These are phyloP conservation scores for Trinorchestia longiramus DNA, from an alignment of 1,140 invertebrate genomes.

Conservation along the genomic window DNA sequence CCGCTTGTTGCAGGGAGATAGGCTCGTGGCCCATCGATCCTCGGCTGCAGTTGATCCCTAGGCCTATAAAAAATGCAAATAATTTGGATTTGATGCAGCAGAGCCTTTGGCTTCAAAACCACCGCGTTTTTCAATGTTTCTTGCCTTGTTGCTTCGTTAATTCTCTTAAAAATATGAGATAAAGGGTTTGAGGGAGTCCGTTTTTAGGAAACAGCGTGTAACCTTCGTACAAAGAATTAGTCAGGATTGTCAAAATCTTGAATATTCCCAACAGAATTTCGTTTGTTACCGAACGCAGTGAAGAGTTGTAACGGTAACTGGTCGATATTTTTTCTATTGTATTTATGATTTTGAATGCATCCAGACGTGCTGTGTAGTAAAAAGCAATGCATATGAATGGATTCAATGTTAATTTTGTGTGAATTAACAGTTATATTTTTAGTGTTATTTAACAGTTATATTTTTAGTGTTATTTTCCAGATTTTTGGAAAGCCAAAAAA, in stretches of 20 bases:
- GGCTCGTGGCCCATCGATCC: slow-evolving; percentile 47
- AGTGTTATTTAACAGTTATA: no score
- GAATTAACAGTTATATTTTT: no score
- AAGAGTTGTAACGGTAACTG: not conserved
- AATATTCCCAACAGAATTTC: not conserved
- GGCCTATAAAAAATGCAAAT: slow-evolving; percentile 55
- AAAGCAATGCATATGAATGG: no score
- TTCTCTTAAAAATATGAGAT: slow-evolving; percentile 29
- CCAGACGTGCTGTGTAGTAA: not conserved
- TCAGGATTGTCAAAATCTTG: not conserved
- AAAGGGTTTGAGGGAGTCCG: not conserved
- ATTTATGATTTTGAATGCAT: not conserved
- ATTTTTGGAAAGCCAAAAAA: no score
- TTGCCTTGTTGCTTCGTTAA: slow-evolving; percentile 36
- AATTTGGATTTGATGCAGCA: slow-evolving; percentile 39
- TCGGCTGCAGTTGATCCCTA: slow-evolving; percentile 53
- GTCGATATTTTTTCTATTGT: not conserved
- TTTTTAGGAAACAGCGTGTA: not conserved
- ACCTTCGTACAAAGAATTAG: not conserved
- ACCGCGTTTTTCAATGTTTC: slow-evolving; percentile 15
- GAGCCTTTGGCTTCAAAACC: slow-evolving; percentile 30
- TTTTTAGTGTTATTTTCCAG: no score
- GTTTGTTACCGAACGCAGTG: no score
- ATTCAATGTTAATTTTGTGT: not conserved
- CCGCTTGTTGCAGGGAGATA: slow-evolving; percentile 25